A percentile compares a stretch with the other conserved stretches of the same genome.
Conservation (phyloP, 2,888 invertebrate genomes). For the Chymomyza amoena region DNA sequence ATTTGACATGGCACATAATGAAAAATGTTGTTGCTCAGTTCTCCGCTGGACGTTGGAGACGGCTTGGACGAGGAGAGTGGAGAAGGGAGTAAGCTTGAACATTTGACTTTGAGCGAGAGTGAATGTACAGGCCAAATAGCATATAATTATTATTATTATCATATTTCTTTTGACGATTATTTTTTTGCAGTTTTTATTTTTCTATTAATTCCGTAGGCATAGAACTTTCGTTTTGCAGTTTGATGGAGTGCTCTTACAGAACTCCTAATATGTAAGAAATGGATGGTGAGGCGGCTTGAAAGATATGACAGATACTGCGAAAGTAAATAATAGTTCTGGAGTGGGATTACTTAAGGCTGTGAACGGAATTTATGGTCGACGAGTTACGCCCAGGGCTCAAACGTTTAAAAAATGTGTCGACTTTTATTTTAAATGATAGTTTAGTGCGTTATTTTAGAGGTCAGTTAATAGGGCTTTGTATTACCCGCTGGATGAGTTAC, state of each 20-base stretch:
- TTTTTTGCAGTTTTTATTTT: conserved; percentile 44
- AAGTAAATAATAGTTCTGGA: no score
- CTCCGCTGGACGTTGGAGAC: background rate
- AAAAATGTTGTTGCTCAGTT: background rate
- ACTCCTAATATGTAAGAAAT: background rate
- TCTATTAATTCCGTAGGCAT: conserved; percentile 51
- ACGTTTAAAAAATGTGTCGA: no score
- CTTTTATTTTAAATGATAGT: no score
- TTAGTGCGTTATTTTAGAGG: no score
- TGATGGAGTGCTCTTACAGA: conserved; percentile 45
- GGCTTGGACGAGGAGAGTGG: no score
- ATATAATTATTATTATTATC: conserved; percentile 48
- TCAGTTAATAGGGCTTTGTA: no score
- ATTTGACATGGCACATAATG: background rate
- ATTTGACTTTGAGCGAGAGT: conserved; percentile 21
- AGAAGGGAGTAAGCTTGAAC: background rate
- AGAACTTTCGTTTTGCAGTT: conserved; percentile 67
- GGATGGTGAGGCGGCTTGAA: no score
- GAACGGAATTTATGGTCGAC: no score
- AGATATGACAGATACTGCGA: no score
- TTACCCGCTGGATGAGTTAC: no score
- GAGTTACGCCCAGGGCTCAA: no score
- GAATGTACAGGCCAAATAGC: conserved; percentile 31
- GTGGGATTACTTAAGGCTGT: no score
- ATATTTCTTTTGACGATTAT: background rate